phyloP scores from a whole-genome alignment of 1,140 invertebrate species.

The Steinernema feltiae region DNA sequence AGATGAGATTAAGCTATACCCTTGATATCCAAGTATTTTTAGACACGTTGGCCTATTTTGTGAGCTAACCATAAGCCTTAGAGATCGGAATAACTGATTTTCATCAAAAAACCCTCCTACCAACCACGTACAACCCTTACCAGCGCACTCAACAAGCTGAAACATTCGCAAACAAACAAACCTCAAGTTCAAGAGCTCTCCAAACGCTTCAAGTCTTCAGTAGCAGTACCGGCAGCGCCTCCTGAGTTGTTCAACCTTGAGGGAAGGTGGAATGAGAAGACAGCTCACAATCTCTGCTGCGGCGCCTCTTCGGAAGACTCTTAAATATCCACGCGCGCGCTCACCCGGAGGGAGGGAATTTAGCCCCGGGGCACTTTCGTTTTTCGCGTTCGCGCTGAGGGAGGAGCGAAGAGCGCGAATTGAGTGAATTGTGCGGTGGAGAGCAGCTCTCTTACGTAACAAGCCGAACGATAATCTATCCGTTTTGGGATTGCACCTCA shows the following conservation, averaged over 20 bases:
- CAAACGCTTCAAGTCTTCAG: neutral
- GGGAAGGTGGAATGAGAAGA: too few relatives aligned
- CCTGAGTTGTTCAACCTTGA: neutral
- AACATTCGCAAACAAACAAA: neutral
- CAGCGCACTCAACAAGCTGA: neutral
- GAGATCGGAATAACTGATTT: too few relatives aligned
- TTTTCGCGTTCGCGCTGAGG: neutral
- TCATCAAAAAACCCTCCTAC: neutral
- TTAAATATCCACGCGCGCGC: conserved; percentile 9
- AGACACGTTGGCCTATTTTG: too few relatives aligned
- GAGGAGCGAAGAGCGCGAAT: neutral
- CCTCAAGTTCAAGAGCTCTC: conserved; percentile 9
- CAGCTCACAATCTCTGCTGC: neutral
- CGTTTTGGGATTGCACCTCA: neutral
- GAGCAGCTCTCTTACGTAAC: conserved; percentile 4
- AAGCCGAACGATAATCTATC: neutral
- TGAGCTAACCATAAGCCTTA: too few relatives aligned
- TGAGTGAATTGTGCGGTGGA: neutral
- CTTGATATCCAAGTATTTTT: too few relatives aligned
- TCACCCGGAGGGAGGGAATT: neutral
- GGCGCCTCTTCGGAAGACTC: neutral
- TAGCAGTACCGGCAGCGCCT: neutral
- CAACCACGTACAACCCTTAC: neutral
- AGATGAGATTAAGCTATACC: too few relatives aligned
- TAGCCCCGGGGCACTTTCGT: conserved; percentile 2